Evolutionary conservation across 2,113 vertebrate genomes (phyloP), one percentile per base, ranked within the genome.

Genomic region (Capreolus pygargus): DNA sequence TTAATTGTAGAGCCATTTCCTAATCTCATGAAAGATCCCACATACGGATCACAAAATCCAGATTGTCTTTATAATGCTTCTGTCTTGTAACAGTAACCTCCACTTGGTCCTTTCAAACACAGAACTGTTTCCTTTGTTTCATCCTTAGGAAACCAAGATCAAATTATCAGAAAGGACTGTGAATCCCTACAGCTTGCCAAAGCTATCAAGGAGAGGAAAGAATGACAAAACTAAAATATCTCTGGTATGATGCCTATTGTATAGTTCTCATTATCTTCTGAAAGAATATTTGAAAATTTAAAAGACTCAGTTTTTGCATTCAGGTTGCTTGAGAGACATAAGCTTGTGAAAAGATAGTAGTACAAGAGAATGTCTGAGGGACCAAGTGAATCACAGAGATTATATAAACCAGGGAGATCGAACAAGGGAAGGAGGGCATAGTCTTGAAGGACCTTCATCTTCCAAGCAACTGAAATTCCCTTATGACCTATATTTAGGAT

Each of bases 61-160:
- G 36, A 4, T 4, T 85, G 23, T 52, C 78, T 67, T 76, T 86
- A 50, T 92, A 85, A 67, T 50, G 23, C 3, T 43, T 5, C 3
- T 14, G 28, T 85, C 57, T 76, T 43, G 27, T 21, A 87, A 64
- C 43, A n/a, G 64, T 58, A 86, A 95, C 6, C 5, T 81, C 64
- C 23, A 39, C 55, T 55, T 57, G n/a, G 15, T 94, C 33, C 55
- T 57, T 93, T 96, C 90, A 92, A 45, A 87, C 30, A 58, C 4
- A 76, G 39, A 61, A 19, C 14, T 64, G 11, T 82, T 93, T 89
- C 50, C 60, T 93, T 97, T 87, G 33, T 45, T 86, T 94, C 83
- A 91, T 74, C 78, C 39, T 95, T 55, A 91, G 28, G 57, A 92
- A 91, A 45, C 36, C 50, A 70, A 81, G 5, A 81, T 91, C 12